phyloP scores from a whole-genome alignment of 2,113 vertebrate genomes.

The Gymnorhina tibicen region DNA sequence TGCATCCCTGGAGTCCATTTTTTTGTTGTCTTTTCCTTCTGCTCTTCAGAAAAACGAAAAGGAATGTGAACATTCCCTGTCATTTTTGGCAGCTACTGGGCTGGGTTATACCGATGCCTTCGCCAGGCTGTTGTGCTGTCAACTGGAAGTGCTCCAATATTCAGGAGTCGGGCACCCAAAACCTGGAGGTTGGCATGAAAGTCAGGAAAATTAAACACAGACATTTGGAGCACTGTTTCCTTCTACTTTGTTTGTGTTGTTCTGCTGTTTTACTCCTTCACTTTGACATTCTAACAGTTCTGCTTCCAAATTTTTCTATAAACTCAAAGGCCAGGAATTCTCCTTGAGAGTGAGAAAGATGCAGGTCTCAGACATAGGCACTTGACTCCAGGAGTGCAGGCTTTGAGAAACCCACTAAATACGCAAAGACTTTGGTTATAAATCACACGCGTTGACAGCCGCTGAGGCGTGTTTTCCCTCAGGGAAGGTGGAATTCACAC shows the following conservation, averaged over 20 bases:
- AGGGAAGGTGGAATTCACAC: background rate
- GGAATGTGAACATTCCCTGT: background rate
- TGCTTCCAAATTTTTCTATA: background rate
- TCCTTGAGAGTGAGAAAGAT: background rate
- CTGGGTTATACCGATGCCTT: background rate
- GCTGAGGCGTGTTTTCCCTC: background rate
- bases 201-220: background rate
- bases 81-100: background rate
- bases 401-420: background rate
- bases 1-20: background rate
- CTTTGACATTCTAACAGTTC: background rate
- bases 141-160: background rate
- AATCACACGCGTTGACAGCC: background rate
- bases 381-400: background rate
- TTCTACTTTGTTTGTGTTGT: background rate
- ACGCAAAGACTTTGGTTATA: background rate
- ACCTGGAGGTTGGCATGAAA: background rate
- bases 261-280: background rate
- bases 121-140: conserved; percentile 4
- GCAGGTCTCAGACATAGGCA: background rate
- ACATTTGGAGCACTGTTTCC: background rate
- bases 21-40: background rate
- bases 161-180: background rate
- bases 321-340: background rate
- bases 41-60: background rate